Conservation (phyloP, 2,797 vertebrate genomes). For the Phoeniculus purpureus region DNA sequence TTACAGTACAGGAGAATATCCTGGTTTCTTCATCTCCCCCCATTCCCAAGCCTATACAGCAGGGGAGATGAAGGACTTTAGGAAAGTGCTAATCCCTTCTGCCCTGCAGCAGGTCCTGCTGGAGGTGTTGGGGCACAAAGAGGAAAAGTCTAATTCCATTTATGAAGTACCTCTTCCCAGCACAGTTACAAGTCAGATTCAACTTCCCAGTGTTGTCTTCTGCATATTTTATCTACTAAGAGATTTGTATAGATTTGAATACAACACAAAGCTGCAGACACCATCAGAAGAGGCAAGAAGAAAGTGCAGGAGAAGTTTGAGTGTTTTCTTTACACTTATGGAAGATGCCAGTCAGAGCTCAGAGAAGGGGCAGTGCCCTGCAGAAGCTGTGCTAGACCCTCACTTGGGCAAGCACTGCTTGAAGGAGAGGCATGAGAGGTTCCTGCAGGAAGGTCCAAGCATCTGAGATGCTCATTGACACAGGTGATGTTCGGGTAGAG, state of each 20-base stretch:
- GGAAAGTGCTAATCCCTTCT: not conserved
- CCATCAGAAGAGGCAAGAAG: not conserved
- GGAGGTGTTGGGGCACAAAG: not conserved
- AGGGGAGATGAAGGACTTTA: not conserved
- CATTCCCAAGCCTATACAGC: not conserved
- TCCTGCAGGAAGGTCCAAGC: not conserved
- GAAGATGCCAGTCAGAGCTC: not conserved
- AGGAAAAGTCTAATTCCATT: not conserved
- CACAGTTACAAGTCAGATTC: not conserved
- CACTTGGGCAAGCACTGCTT: not conserved
- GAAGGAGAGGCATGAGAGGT: not conserved
- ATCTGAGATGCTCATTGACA: not conserved
- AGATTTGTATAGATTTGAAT: constrained; percentile 16
- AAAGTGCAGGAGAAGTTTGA: not conserved
- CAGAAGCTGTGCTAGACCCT: not conserved
- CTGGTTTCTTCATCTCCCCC: not conserved
- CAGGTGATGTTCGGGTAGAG: not conserved
- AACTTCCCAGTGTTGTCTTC: not conserved
- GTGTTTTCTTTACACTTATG: not conserved
- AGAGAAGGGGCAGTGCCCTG: not conserved
- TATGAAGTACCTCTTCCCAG: not conserved
- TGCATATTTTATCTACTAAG: not conserved
- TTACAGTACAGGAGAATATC: not conserved
- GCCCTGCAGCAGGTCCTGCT: not conserved
- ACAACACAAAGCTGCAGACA: not conserved